A percentile compares a stretch with the other conserved stretches of the same genome.
Evolutionary conservation across 2,113 vertebrate species (phyloP).

Genomic region (Chaetodon trifascialis): DNA sequence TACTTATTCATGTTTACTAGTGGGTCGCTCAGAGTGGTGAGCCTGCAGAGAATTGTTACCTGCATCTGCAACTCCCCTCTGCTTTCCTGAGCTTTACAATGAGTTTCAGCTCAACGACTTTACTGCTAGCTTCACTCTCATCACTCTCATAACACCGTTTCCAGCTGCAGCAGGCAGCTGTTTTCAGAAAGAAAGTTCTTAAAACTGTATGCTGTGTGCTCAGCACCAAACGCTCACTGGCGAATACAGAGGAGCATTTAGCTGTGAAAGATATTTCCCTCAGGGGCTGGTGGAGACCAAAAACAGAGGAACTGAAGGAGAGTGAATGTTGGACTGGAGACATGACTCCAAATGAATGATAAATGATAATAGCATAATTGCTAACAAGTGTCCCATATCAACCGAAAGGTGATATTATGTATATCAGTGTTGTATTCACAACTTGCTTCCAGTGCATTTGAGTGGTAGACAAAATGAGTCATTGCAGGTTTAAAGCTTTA

Average conservation of each 20-base stretch:
- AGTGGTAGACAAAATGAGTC: too few relatives aligned
- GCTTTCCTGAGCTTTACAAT: not conserved
- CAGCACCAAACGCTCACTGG: not conserved
- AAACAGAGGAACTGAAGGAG: not conserved
- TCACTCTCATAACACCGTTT: not conserved
- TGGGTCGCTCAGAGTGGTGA: not conserved
- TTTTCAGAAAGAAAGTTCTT: not conserved
- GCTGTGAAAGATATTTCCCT: not conserved
- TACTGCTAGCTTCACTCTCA: not conserved
- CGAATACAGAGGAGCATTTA: not conserved
- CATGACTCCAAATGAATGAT: not conserved
- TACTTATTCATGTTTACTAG: not conserved
- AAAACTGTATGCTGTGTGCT: not conserved
- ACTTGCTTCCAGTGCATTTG: not conserved
- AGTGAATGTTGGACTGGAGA: not conserved
- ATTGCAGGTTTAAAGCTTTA: too few relatives aligned
- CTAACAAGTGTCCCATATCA: not conserved
- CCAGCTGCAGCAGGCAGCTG: not conserved
- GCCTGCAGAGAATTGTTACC: not conserved
- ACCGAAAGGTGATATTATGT: not conserved
- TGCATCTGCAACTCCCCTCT: not conserved
- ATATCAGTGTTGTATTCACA: not conserved
- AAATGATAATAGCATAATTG: not conserved
- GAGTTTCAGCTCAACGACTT: not conserved
- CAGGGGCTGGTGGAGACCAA: not conserved